These are phyloP conservation scores for Upupa epops DNA, from an alignment of 2,113 vertebrate species.

Conservation along the genomic window DNA sequence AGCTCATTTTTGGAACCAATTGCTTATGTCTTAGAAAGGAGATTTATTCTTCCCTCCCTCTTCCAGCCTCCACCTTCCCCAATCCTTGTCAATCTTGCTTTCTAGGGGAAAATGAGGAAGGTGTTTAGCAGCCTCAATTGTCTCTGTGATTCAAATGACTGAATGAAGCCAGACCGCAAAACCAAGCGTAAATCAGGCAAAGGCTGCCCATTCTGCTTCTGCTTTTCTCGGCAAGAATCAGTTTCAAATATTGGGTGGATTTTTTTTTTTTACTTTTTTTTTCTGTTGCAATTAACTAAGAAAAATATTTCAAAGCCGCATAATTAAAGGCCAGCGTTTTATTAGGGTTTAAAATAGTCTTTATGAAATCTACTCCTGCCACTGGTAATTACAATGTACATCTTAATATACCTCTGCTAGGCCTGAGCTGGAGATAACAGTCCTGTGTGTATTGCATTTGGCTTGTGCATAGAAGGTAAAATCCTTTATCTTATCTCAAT, in stretches of 20 bases:
- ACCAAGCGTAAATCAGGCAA: slow-evolving; percentile 43
- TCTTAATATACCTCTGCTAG: slow-evolving; percentile 92
- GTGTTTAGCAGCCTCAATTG: slow-evolving; percentile 43
- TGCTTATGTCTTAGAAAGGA: slow-evolving; percentile 50
- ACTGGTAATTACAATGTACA: slow-evolving; percentile 96
- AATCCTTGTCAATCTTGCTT: slow-evolving; percentile 64
- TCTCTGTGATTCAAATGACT: slow-evolving; percentile 60
- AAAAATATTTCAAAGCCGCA: slow-evolving; percentile 81
- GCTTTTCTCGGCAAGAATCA: slow-evolving; percentile 76
- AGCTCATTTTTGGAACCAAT: slow-evolving; percentile 45
- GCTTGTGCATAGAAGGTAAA: slow-evolving; percentile 82
- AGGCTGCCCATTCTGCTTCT: not conserved
- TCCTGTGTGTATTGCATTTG: slow-evolving; percentile 79
- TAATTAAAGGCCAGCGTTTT: slow-evolving; percentile 83
- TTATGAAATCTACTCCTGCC: slow-evolving; percentile 95
- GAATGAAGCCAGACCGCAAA: slow-evolving; percentile 60
- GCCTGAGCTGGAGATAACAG: slow-evolving; percentile 90
- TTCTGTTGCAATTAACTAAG: slow-evolving; percentile 79
- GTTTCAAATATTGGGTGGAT: slow-evolving; percentile 76
- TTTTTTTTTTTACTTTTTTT: slow-evolving; percentile 71
- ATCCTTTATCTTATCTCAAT: slow-evolving; percentile 97
- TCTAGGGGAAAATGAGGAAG: slow-evolving; percentile 32
- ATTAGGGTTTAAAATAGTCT: slow-evolving; percentile 80
- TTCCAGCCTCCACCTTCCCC: not conserved
- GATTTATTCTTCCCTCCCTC: slow-evolving; percentile 12